phyloP scores from a whole-genome alignment of 2,888 invertebrate genomes.

The Trilocha varians region DNA sequence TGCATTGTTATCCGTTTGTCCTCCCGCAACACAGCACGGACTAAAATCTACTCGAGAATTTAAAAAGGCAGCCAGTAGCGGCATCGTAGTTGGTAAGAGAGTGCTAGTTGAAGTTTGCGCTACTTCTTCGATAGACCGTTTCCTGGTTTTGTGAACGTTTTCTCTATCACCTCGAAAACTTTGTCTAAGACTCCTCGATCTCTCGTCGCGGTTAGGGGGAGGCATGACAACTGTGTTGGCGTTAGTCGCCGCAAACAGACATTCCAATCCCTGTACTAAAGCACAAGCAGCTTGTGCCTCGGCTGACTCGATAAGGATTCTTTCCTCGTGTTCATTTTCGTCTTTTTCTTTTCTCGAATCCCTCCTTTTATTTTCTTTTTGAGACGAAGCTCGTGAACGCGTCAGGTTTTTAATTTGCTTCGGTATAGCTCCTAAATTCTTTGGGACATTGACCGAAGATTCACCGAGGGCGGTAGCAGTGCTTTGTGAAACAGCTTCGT shows the following conservation, averaged over 20 bases:
- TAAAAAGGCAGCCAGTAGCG: constrained; percentile 76
- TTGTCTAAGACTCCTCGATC: constrained; percentile 49
- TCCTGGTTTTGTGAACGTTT: constrained; percentile 55
- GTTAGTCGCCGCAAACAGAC: constrained; percentile 63
- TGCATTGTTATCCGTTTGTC: constrained; percentile 29
- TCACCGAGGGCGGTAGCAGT: constrained; percentile 52
- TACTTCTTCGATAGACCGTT: constrained; percentile 73
- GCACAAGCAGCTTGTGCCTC: constrained; percentile 72
- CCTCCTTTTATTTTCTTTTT: constrained; percentile 70
- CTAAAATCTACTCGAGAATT: constrained; percentile 74
- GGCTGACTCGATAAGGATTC: constrained; percentile 58
- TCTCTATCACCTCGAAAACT: constrained; percentile 61
- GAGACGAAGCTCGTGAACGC: constrained; percentile 71
- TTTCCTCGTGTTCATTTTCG: constrained; percentile 56
- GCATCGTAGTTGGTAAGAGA: constrained; percentile 75
- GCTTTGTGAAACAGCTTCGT: constrained; percentile 44
- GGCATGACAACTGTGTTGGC: constrained; percentile 67
- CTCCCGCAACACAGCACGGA: constrained; percentile 46
- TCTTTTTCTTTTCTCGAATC: constrained; percentile 63
- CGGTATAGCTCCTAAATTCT: constrained; percentile 81
- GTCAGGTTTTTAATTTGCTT: constrained; percentile 76
- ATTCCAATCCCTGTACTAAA: constrained; percentile 71
- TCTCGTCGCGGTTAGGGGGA: constrained; percentile 51
- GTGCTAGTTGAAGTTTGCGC: constrained; percentile 79
- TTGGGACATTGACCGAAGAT: constrained; percentile 66